phyloP scores from a whole-genome alignment of 1,140 invertebrate genomes.

The Lordiphosa clarofinis region DNA sequence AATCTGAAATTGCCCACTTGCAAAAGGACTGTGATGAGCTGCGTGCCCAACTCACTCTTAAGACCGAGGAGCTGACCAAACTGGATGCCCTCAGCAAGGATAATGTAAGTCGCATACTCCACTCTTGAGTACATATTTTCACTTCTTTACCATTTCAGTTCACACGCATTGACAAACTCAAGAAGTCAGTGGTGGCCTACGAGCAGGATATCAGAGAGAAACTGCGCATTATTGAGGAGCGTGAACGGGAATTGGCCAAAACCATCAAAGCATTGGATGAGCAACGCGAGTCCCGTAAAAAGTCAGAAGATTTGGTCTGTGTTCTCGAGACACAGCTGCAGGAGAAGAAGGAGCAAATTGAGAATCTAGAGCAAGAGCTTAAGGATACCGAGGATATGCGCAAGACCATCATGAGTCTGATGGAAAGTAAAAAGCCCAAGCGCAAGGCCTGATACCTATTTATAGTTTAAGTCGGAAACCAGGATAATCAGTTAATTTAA shows the following conservation, averaged over 20 bases:
- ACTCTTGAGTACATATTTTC: background rate
- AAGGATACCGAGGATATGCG: constrained; percentile 76
- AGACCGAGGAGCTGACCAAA: constrained; percentile 58
- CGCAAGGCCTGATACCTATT: constrained; percentile 61
- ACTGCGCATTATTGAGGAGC: constrained; percentile 62
- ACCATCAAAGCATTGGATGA: constrained; percentile 66
- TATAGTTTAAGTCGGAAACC: no score
- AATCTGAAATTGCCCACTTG: constrained; percentile 52
- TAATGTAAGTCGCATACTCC: constrained; percentile 34
- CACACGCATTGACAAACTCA: constrained; percentile 69
- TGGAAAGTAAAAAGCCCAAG: constrained; percentile 79
- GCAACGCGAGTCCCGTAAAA: constrained; percentile 67
- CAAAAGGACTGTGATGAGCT: constrained; percentile 59
- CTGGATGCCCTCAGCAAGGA: constrained; percentile 59
- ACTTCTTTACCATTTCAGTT: constrained; percentile 17
- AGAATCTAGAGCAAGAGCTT: constrained; percentile 66
- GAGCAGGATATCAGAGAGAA: constrained; percentile 73
- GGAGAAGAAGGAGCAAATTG: constrained; percentile 71
- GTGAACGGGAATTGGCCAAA: constrained; percentile 57
- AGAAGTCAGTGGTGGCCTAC: constrained; percentile 64
- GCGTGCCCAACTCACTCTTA: constrained; percentile 32
- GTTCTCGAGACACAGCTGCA: constrained; percentile 69
- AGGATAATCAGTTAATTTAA: no score
- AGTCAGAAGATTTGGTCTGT: constrained; percentile 65
- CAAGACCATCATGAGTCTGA: constrained; percentile 76